Base-by-base conservation (phyloP, 2,113 vertebrate genomes). In the Prietella phreatophila region DNA sequence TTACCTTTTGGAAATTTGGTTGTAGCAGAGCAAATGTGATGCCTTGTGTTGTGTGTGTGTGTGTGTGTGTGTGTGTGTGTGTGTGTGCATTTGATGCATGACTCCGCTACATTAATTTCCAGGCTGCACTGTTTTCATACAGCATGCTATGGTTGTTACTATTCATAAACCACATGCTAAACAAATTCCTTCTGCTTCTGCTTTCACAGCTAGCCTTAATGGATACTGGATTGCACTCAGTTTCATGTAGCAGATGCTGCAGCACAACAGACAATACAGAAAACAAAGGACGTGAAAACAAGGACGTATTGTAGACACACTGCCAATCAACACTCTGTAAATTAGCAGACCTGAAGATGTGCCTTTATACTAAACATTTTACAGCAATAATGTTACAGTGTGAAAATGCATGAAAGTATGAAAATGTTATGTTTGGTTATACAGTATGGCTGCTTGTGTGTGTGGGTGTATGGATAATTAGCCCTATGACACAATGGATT, bases 181-280 rank as follows among this genome's bases (percentile, higher is more conserved):
- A 25, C 8, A 33, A 36, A 25, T n/a, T 65, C 85, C 63, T 61
- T 85, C 58, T 83, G 65, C 22, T 63, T 50, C 86, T 91, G 85
- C 90, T 53, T 88, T 87, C 89, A 82, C 95, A 96, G 95, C 92
- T 95, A 94, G 94, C 94, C 92, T 89, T 39, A 90, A 91, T 89
- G 69, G 55, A 69, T 60, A 39, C 42, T 11, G 85, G 85, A 87
- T 42, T 47, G 47, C 36, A 78, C 61, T 83, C 79, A 65, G 86
- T 88, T 8, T 85, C 63, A 67, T 81, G 60, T 79, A 65, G 50
- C 78, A 85, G 42, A 55, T 25, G 20, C 67, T 85, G 75, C 78
- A 83, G 75, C 56, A 85, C 25, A 80, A 58, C 39, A 42, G 67
- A 90, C n/a, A 76, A 50, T 63, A 27, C 42, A 78, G 67, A 65